A percentile compares a stretch with the other conserved stretches of the same genome.
These are phyloP conservation scores for Mya arenaria DNA, from an alignment of 1,140 invertebrate genomes.

Conservation along the genomic window DNA sequence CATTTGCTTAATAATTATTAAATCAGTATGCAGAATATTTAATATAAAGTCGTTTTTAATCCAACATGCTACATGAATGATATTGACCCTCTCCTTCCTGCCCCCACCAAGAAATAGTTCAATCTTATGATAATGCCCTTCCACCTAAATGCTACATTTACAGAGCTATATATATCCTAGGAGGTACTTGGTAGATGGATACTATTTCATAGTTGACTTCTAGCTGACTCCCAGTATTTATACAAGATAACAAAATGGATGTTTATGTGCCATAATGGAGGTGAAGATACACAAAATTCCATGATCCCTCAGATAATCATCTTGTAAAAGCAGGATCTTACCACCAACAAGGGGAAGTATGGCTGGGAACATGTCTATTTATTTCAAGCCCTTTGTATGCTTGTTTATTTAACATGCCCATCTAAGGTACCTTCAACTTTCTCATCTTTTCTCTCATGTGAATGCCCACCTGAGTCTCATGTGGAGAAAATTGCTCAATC, in stretches of 20 bases:
- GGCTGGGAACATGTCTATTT: conserved; percentile 36
- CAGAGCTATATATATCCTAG: too few species aligned
- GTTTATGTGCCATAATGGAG: not conserved
- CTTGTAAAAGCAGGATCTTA: not conserved
- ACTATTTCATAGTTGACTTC: too few species aligned
- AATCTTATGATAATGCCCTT: too few species aligned
- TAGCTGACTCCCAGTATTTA: too few species aligned
- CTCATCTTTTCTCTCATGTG: not conserved
- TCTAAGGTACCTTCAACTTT: conserved; percentile 36
- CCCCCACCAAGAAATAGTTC: too few species aligned
- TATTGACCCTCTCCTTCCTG: too few species aligned
- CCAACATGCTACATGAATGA: too few species aligned
- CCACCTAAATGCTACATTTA: too few species aligned
- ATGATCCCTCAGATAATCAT: conserved; percentile 26
- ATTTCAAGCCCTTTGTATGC: conserved; percentile 35
- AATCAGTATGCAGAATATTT: too few species aligned
- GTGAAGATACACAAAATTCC: conserved; percentile 38
- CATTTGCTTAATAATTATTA: too few species aligned
- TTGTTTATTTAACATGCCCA: conserved; percentile 37
- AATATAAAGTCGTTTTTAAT: too few species aligned
- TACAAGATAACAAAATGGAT: not conserved
- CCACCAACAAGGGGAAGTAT: not conserved
- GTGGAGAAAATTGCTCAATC: not conserved
- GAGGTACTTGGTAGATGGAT: too few species aligned
- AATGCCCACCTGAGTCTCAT: not conserved